These are phyloP conservation scores for Callospermophilus lateralis DNA, from an alignment of 2,113 vertebrate genomes.

Conservation along the genomic window DNA sequence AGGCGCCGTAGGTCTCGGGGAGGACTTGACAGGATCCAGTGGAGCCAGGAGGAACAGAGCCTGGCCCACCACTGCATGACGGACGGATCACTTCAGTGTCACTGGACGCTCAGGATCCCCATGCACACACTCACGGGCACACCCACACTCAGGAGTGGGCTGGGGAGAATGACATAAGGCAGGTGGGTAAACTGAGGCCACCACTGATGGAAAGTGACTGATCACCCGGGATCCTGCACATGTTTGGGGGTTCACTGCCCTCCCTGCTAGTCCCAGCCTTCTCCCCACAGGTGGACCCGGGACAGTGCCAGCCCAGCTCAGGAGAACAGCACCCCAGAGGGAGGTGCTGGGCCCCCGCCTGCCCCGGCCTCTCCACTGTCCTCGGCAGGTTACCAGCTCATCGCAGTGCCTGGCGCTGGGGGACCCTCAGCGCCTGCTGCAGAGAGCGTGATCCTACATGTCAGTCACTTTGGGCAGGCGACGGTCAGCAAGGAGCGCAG, in stretches of 20 bases:
- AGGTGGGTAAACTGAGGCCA: background rate
- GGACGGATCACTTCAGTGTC: fast-evolving
- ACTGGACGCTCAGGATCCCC: background rate
- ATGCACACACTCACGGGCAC: background rate
- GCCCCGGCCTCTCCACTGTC: background rate
- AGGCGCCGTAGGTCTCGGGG: background rate
- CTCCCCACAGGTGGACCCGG: background rate
- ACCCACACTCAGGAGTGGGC: background rate
- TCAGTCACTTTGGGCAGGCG: no score
- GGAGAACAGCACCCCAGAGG: background rate
- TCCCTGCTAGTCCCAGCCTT: fast-evolving
- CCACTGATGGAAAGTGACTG: fast-evolving
- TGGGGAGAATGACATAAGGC: background rate
- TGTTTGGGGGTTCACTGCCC: background rate
- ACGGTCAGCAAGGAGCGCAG: no score
- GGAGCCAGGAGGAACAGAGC: background rate
- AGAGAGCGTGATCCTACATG: fast-evolving
- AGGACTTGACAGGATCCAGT: background rate
- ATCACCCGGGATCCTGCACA: background rate
- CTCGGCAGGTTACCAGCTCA: background rate
- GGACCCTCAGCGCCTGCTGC: no score
- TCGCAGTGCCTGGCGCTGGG: background rate
- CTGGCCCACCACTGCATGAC: no score
- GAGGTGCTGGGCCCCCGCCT: no score
- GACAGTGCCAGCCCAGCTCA: background rate